Evolutionary conservation across 2,113 vertebrate genomes (phyloP), one percentile per base, ranked within the genome.

Genomic region (Centropus bengalensis): DNA sequence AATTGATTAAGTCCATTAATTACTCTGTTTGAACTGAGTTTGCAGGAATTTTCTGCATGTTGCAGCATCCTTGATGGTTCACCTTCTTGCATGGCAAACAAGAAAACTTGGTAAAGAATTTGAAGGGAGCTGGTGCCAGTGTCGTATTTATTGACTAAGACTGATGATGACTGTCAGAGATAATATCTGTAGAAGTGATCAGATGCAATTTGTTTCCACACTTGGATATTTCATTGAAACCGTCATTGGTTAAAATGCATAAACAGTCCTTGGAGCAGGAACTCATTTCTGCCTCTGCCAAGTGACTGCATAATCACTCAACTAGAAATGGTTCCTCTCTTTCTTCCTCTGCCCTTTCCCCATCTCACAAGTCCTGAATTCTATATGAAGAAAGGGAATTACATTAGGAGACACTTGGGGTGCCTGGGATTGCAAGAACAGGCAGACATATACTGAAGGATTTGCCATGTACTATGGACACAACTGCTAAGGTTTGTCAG

Each of bases 1-100:
- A 96, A 95, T 91, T 91, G 96, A 96, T 93, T 92, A 87, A 96
- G 94, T 91, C 68, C 90, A 69, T 96, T 97, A 96, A 96, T 96
- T 94, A 92, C 79, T 92, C 58, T 90, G 55, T 86, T 96, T 96
- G 91, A 95, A 97, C 81, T 82, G 91, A 84, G 64, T 93, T 94
- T 92, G 93, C 88, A 93, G 73, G 92, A 93, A 90, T 96, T 93
- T 96, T 77, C 75, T 95, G 85, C 2, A 0, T 69, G 74, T 91
- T 91, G 81, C 56, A 86, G 82, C 69, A 93, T 68, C 73, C 85
- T 84, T 91, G 69, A 76, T 51, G 42, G n/a, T 88, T 94, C 92
- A 23, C 60, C 82, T 82, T 83, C 82, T 80, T 36, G 54, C 54
- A 81, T 69, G 58, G 52, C 40, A 95, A 93, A 60, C 69, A 81